Evolutionary conservation across 2,113 vertebrate genomes (phyloP), one percentile per base, ranked within the genome.

Genomic region (Nanorana parkeri): DNA sequence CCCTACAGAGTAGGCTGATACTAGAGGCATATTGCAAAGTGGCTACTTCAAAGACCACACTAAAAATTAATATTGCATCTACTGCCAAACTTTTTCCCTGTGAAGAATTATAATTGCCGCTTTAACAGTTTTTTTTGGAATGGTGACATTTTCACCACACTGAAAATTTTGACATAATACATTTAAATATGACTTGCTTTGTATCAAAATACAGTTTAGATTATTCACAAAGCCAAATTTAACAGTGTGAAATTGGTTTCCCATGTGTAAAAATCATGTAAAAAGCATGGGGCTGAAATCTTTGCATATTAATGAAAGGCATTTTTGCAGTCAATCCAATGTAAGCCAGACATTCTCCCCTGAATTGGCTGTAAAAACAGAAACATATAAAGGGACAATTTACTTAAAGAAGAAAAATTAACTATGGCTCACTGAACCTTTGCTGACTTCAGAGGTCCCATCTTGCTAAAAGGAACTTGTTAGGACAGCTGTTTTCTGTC

Each of bases 81-180:
- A 26, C 24, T 75, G 80, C 80, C 80, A 75, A 81, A 69, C 51
- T 65, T 47, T 82, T 56, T 75, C 47, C 52, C 47, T 54, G 29
- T 65, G 21, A 82, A 82, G 60, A 75, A 66, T 66, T 76, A 60
- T 76, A 76, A 83, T 76, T 83, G 72, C 51, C 51, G 41, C 64
- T 41, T 51, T 65, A 47, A 64, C 47, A 56, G n/a, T 68, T 73
- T 83, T 83, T 21, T 76, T 76, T 76, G 69, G 61, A 65, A 56
- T 56, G 19, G 15, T 65, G 51, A 67, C 19, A 65, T 65, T 83
- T 66, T 28, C 20, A 76, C 72, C 26, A 47, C 52, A 41, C 23
- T 47, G 21, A 68, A 58, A 17, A 26, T 11, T 83, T 56, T n/a
- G 24, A 66, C 28, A 60, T 24, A 15, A 76, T 67, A 60, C 26